These are phyloP conservation scores for Clamator glandarius DNA, from an alignment of 2,797 vertebrate species.

Conservation along the genomic window DNA sequence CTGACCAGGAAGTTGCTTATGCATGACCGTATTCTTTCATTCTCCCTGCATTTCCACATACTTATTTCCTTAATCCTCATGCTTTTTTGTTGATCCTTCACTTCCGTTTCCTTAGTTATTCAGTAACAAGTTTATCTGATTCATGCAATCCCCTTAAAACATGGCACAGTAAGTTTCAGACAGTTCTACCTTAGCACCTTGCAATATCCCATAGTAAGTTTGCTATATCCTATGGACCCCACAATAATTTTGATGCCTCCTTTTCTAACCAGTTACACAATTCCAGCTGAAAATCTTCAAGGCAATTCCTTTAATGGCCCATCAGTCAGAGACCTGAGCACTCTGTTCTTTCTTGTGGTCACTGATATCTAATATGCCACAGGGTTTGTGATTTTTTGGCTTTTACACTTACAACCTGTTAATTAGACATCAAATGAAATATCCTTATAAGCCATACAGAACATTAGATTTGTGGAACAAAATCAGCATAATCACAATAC, in stretches of 20 bases:
- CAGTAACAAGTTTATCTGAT: neutral
- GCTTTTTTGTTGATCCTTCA: neutral
- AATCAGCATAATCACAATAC: neutral
- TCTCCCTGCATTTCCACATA: neutral
- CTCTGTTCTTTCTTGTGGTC: neutral
- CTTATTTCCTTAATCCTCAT: neutral
- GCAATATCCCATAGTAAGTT: neutral
- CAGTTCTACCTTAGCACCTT: accelerated
- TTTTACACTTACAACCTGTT: neutral
- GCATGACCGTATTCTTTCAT: neutral
- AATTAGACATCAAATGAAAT: neutral
- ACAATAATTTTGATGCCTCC: neutral
- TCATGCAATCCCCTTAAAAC: neutral
- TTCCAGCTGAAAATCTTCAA: neutral
- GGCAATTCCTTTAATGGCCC: neutral
- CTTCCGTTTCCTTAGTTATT: neutral
- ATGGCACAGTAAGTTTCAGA: neutral
- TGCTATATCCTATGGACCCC: neutral
- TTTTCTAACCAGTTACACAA: neutral
- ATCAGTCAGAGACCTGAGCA: neutral
- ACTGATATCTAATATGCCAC: neutral
- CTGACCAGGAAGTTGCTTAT: accelerated
- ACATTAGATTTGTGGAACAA: neutral
- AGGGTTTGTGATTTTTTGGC: neutral
- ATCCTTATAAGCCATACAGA: neutral